Conservation (phyloP, 2,888 invertebrate genomes). For the Caenorhabditis sp. region DNA sequence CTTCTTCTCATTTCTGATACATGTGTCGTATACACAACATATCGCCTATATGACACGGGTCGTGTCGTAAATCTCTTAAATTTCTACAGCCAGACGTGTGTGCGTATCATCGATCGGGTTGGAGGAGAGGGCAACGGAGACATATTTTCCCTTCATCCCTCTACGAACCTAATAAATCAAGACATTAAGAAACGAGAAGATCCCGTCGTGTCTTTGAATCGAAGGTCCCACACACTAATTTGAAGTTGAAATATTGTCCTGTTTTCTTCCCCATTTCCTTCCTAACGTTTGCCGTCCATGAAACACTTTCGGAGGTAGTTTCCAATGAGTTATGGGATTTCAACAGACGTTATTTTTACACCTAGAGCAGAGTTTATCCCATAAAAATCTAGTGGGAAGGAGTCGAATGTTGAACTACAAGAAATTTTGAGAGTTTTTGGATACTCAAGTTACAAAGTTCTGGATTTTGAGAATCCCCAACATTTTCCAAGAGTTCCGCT, state of each 20-base stretch:
- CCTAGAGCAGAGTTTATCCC: not conserved
- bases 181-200: conserved; percentile 55
- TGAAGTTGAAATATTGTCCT: conserved; percentile 56
- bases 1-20: conserved; percentile 30
- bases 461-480: too few species aligned
- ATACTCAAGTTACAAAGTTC: too few species aligned
- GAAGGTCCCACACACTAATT: conserved; percentile 38
- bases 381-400: too few species aligned
- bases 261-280: conserved; percentile 19
- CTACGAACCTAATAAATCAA: conserved; percentile 62
- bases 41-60: conserved; percentile 51
- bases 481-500: too few species aligned
- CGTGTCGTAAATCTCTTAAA: conserved; percentile 62
- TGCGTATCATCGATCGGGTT: conserved; percentile 44
- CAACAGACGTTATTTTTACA: not conserved
- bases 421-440: too few species aligned
- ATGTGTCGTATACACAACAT: conserved; percentile 41
- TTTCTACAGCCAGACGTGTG: conserved; percentile 33
- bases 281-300: not conserved
- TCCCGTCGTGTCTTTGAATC: conserved; percentile 4
- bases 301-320: not conserved
- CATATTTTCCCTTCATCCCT: conserved; percentile 36
- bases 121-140: conserved; percentile 17
- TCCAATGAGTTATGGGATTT: not conserved
- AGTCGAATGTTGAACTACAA: too few species aligned